A percentile compares a stretch with the other conserved stretches of the same genome.
Conservation (phyloP, 2,797 vertebrate species). For the Taenioides sp. region DNA sequence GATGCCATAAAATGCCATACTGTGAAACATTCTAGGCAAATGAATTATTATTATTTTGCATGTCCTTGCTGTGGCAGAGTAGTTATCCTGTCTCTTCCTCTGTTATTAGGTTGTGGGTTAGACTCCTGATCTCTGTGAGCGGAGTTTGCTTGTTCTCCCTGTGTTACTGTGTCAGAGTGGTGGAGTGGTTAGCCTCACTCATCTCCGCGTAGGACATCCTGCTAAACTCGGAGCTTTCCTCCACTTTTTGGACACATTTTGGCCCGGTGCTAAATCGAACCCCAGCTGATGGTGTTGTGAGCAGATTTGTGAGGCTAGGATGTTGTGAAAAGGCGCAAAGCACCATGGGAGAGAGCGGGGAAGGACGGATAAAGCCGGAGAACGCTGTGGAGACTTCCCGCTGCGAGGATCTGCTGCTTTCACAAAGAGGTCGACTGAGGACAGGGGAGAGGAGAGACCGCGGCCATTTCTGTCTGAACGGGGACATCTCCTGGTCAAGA, state of each 20-base stretch:
- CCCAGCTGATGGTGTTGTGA: constrained; percentile 6
- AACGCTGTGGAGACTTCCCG: constrained; percentile 2
- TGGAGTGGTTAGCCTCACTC: not conserved
- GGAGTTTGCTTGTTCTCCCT: not conserved
- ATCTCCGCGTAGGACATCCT: not conserved
- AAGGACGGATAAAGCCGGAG: not conserved
- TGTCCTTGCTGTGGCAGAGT: too few species aligned
- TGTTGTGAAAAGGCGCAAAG: constrained; percentile 14
- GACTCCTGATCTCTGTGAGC: too few species aligned
- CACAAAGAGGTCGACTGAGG: constrained; percentile 66
- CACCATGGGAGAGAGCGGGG: constrained; percentile 32
- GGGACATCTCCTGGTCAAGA: constrained; percentile 70
- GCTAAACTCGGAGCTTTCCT: not conserved
- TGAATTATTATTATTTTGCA: too few species aligned
- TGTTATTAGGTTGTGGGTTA: too few species aligned
- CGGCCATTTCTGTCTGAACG: constrained; percentile 60
- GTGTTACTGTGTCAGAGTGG: not conserved
- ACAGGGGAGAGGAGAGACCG: constrained; percentile 48
- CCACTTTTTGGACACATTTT: constrained; percentile 50
- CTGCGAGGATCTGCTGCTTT: constrained; percentile 28
- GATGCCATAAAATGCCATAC: too few species aligned
- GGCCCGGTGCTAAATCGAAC: constrained; percentile 48
- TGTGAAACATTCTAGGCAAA: too few species aligned
- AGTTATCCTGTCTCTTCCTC: too few species aligned
- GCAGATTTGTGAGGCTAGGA: constrained; percentile 16